Evolutionary conservation across 2,113 vertebrate genomes (phyloP).

Genomic region (Pica pica): DNA sequence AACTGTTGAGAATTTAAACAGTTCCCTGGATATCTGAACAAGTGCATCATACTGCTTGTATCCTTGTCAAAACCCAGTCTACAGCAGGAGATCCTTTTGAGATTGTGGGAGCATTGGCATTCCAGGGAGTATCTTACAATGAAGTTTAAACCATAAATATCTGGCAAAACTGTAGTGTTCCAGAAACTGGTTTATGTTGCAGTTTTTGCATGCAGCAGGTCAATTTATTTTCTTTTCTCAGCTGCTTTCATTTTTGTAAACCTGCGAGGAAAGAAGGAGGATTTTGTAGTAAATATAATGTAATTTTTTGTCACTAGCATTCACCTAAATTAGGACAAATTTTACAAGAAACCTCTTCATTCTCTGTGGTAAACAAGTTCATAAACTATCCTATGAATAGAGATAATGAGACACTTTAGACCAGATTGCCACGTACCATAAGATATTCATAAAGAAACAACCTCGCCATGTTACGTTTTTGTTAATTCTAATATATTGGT

Average conservation of each 20-base stretch:
- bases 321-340: background rate
- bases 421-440: background rate
- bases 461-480: background rate
- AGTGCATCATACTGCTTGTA: background rate
- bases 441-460: background rate
- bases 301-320: background rate
- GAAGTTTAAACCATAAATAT: background rate
- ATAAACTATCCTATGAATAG: background rate
- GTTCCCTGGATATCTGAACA: background rate
- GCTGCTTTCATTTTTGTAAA: background rate
- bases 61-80: background rate
- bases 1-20: background rate
- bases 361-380: background rate
- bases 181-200: background rate
- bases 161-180: background rate
- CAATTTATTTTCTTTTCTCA: background rate
- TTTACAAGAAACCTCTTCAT: background rate
- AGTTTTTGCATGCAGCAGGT: background rate
- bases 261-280: background rate
- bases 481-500: background rate
- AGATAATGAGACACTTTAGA: background rate
- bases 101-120: background rate
- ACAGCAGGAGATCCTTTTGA: background rate
- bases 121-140: background rate
- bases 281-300: background rate